Percentiles rank a stretch among this genome's conserved stretches.
These are phyloP conservation scores for Phataginus tetradactyla DNA, from an alignment of 2,797 vertebrate genomes.

Conservation along the genomic window DNA sequence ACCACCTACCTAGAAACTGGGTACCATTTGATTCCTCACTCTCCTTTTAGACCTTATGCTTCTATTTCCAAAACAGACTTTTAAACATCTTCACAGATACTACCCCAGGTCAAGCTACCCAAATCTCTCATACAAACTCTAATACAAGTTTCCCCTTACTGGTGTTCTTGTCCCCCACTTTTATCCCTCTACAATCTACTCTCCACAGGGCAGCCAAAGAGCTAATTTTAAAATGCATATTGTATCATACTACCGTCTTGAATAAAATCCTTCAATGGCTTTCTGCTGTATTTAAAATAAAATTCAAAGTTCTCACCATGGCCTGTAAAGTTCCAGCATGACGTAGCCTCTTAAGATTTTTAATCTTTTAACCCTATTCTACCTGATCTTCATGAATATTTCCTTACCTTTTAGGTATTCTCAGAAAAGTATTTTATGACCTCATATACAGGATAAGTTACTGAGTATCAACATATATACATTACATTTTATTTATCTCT, in stretches of 20 bases:
- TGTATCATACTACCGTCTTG: background rate
- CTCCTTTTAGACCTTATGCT: background rate
- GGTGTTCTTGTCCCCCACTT: background rate
- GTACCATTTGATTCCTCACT: background rate
- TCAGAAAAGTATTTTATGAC: background rate
- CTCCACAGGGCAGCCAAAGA: background rate
- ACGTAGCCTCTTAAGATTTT: background rate
- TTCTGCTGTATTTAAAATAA: background rate
- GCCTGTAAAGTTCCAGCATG: background rate
- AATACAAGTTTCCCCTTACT: background rate
- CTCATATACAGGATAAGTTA: slow-evolving; percentile 1
- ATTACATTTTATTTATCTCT: slow-evolving; percentile 9
- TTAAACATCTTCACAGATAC: background rate
- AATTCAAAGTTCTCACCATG: background rate
- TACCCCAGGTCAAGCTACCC: background rate
- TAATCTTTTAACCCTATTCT: background rate
- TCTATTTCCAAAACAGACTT: slow-evolving; percentile 5
- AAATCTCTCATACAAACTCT: background rate
- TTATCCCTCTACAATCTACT: background rate
- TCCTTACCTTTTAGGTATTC: background rate
- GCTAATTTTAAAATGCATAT: background rate
- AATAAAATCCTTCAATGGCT: background rate
- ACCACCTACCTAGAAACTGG: background rate
- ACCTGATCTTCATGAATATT: background rate
- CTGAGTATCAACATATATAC: background rate